Evolutionary conservation across 2,797 vertebrate species (phyloP), one percentile per base, ranked within the genome.

Genomic region (Clarias platycephalus): DNA sequence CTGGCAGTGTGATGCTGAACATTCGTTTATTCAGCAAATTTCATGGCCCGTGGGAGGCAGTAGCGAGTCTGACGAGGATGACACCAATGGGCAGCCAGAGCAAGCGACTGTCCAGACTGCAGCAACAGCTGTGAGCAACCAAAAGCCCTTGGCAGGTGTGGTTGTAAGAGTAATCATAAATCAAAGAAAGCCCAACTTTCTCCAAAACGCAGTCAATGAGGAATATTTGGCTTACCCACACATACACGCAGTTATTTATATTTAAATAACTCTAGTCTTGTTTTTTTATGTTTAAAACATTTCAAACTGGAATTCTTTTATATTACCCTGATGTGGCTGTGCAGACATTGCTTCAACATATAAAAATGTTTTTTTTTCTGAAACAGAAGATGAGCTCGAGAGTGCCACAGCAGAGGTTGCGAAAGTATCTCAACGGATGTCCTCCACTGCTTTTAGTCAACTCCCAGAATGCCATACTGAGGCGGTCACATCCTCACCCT

Each of bases 21-120:
- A 98, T 90, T 96, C 95, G 2, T 98, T 97, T 82, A 94, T 97
- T 90, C 97, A 98, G 87, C 94, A 96, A 89, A 94, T 99, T 44
- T 95, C 92, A 82, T 95, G 95, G 0, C 95, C 96, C 0, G 92
- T 90, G 70, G 94, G 93, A 76, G 94, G 93, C 0, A 91, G 91
- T 2, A 96, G 95, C 0, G 96, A 95, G 81, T 96, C 95, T 0
- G 96, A 96, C 40, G 89, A 80, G 0, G 96, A 96, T n/a, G 90
- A 92, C 0, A 90, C 91, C 1, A 90, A 24, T 31, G 91, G 91
- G 81, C 86, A 81, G 2, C 40, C 40, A 6, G 76, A 90, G 10
- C 37, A 68, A 87, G 79, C 87, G 60, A 77, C 44, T 0, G 58
- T 22, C 0, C 88, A 80, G 53, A 75, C 78, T 26, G 86, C 90